Percentiles rank a stretch among this genome's conserved stretches.
Evolutionary conservation across 2,113 vertebrate species (phyloP).

Genomic region (Fulica atra): DNA sequence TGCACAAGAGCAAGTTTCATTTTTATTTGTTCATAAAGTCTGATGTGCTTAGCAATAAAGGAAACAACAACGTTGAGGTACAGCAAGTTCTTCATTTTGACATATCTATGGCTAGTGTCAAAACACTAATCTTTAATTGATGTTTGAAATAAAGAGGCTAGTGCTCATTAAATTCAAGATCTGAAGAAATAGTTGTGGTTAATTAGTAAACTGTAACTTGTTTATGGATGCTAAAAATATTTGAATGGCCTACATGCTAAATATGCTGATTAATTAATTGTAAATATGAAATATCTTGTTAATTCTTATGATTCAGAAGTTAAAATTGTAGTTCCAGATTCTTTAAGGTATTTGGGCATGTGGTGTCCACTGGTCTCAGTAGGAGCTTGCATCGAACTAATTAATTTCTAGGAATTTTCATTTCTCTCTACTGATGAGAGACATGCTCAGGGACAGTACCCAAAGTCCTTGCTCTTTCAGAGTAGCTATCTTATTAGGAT

Average conservation of each 20-base stretch:
- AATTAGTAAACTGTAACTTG: slow-evolving; percentile 25
- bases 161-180: slow-evolving; percentile 11
- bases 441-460: not conserved
- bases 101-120: not conserved
- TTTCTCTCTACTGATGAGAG: not conserved
- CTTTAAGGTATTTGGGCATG: not conserved
- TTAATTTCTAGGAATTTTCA: not conserved
- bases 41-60: slow-evolving; percentile 1
- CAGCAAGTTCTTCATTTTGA: not conserved
- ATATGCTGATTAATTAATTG: not conserved
- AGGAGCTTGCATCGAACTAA: not conserved
- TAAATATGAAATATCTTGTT: not conserved
- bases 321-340: not conserved
- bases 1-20: not conserved
- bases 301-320: not conserved
- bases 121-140: not conserved
- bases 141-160: not conserved
- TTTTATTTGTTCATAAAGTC: not conserved
- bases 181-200: not conserved
- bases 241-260: not conserved
- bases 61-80: not conserved
- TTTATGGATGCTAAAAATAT: not conserved
- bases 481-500: not conserved
- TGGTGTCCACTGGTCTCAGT: not conserved
- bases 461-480: not conserved